Base-by-base conservation (phyloP, 2,113 vertebrate species). In the Anguilla japonica region DNA sequence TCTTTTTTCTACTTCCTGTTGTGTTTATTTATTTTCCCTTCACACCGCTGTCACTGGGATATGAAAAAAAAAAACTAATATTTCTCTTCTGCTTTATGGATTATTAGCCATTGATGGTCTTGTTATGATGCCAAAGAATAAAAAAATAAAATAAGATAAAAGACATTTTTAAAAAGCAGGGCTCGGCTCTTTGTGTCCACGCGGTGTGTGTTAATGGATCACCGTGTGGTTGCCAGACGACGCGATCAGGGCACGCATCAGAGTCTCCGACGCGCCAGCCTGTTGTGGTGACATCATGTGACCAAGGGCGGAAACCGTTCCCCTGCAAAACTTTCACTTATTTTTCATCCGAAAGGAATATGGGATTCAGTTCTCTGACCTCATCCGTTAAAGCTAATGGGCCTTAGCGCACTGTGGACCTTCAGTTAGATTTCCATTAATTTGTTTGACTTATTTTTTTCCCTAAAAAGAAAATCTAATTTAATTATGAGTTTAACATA, bases 91-190 rank as follows among this genome's bases (percentile, higher is more conserved):
- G 85, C 87, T 86, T 89, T 92, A 34, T 87, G 90, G 91, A 89
- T 91, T 92, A 92, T 95, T 94, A 92, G 90, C 90, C 91, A 83
- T 87, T 90, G 85, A 83, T 41, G 86, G 89, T 91, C 89, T 95
- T 91, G 92, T 94, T 93, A 93, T 90, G 82, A 50, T 87, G 81
- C 82, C 60, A 63, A 20, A 22, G 81, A 40, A 79, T 26, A 60
- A 43, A 83, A 89, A 90, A 89, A 91, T 83, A 86, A 16, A 90
- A 87, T 90, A 84, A 71, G 83, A 56, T 14, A 91, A 91, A 81
- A 90, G 91, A 34, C 1, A 34, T 13, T 29, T 22, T 22, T 20
- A 26, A 34, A 90, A 85, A 88, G 87, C 83, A 85, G 82, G 81
- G 63, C 86, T 83, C 84, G 34, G 89, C 57, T 87, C 91, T 87